These are phyloP conservation scores for Drosophila bifasciata DNA, from an alignment of 1,140 invertebrate genomes.

Conservation along the genomic window DNA sequence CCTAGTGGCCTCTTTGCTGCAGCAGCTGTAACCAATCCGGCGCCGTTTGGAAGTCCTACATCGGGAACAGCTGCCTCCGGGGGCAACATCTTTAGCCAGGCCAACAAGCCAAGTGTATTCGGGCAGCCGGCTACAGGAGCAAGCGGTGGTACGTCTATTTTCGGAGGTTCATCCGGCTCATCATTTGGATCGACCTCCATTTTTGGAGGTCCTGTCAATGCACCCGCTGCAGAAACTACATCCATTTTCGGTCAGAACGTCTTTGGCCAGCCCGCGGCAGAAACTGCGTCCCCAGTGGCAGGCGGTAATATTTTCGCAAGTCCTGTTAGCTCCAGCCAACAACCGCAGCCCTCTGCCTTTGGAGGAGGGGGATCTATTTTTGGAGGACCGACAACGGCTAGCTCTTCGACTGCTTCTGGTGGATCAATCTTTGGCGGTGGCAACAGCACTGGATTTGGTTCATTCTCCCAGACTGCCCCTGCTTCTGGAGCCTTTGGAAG, in stretches of 20 bases:
- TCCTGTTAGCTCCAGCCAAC: slow-evolving; percentile 39
- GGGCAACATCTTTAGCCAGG: slow-evolving; percentile 62
- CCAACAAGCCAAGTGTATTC: slow-evolving; percentile 48
- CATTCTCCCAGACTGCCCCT: slow-evolving; percentile 73
- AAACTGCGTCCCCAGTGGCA: slow-evolving; percentile 29
- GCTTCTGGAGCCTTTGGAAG: slow-evolving; percentile 60
- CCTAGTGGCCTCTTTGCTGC: slow-evolving; percentile 66
- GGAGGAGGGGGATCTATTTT: slow-evolving; percentile 63
- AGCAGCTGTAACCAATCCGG: slow-evolving; percentile 44
- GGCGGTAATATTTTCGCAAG: slow-evolving; percentile 61
- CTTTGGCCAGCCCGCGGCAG: slow-evolving; percentile 51
- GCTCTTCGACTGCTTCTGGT: slow-evolving; percentile 38
- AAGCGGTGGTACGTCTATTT: slow-evolving; percentile 60
- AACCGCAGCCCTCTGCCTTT: slow-evolving; percentile 35
- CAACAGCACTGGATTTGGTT: slow-evolving; percentile 68
- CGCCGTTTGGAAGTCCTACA: slow-evolving; percentile 52
- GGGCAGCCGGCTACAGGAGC: slow-evolving; percentile 30
- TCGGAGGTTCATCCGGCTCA: slow-evolving; percentile 53
- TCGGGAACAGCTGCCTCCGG: slow-evolving; percentile 31
- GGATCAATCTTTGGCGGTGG: slow-evolving; percentile 77
- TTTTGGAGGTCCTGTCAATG: slow-evolving; percentile 49
- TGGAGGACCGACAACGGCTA: slow-evolving; percentile 41
- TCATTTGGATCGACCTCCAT: slow-evolving; percentile 62
- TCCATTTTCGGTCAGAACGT: slow-evolving; percentile 71
- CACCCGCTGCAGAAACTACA: slow-evolving; percentile 34